Percentiles rank a stretch among this genome's conserved stretches.
These are phyloP conservation scores for Synaphobranchus kaupii DNA, from an alignment of 2,797 vertebrate genomes.

Conservation along the genomic window DNA sequence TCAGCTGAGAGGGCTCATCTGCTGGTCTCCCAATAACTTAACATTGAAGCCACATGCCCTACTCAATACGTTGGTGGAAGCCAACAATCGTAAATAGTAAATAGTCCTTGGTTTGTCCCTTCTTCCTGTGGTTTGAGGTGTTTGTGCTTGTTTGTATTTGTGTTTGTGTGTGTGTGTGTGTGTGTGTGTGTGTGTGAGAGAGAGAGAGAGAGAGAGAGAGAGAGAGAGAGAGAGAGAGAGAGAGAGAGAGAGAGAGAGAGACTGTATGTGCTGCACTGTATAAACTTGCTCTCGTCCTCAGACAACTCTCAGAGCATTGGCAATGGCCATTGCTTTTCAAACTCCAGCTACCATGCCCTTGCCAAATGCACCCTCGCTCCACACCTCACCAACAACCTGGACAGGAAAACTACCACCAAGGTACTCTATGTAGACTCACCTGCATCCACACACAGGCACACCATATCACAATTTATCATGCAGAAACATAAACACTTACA, in stretches of 20 bases:
- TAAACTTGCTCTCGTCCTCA: constrained; percentile 74
- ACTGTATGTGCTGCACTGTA: constrained; percentile 41
- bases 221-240: too few species aligned
- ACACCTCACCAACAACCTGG: constrained; percentile 85
- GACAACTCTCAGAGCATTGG: constrained; percentile 77
- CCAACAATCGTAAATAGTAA: not conserved
- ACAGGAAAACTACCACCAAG: constrained; percentile 87
- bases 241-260: not conserved
- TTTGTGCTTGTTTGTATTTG: not conserved
- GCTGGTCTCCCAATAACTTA: not conserved
- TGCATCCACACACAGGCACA: not conserved
- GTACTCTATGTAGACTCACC: constrained; percentile 58
- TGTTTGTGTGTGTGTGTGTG: not conserved
- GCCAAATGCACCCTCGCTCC: constrained; percentile 85
- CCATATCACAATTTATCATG: not conserved
- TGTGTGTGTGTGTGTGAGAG: constrained; percentile 14
- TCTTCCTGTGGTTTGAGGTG: not conserved
- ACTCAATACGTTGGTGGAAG: not conserved
- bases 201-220: too few species aligned
- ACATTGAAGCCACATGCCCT: not conserved
- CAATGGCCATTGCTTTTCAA: constrained; percentile 87
- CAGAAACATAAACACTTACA: not conserved
- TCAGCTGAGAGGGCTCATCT: not conserved
- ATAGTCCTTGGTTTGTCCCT: not conserved
- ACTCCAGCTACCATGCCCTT: constrained; percentile 92